Evolutionary conservation across 2,888 invertebrate genomes (phyloP), one percentile per base, ranked within the genome.

Genomic region (Philopedon plagiatum): DNA sequence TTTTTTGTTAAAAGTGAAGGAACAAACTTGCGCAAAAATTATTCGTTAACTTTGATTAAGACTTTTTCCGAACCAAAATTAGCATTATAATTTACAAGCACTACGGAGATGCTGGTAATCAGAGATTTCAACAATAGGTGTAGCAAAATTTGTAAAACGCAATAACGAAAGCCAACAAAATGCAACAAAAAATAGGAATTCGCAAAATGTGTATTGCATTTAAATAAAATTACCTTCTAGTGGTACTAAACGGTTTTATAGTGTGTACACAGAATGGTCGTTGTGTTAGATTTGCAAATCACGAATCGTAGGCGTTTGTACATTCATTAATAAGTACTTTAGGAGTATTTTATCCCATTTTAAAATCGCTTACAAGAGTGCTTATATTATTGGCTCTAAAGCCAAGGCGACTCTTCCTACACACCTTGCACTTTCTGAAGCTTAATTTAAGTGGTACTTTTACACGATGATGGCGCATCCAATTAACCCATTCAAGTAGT

Each of bases 351-450:
- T 74, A 75, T 75, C 74, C 76, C 64, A 73, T 73, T 74, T 74
- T 74, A 65, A 70, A 75, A 74, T 75, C 72, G 74, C 72, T 74
- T 74, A 76, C 77, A 66, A 73, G 75, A 74, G 73, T 74, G 74
- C 73, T 71, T 66, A 76, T 78, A 76, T n/a, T n/a, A n/a, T 78
- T 78, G 77, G 77, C 78, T 75, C 76, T 75, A 68, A 72, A 64
- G 54, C 72, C 61, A 73, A 60, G 46, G 76, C 76, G 64, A 76
- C 76, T 74, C 75, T 51, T 66, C 71, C 71, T 71, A 71, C 71
- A 62, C 71, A 69, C 69, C 70, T 76, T 73, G 75, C 78, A 76
- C 77, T 76, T 75, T 76, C 75, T 72, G 74, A 34, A 65, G 71
- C 56, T 62, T 66, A 68, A 71, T 75, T 77, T 73, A 76, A 78